phyloP scores from a whole-genome alignment of 2,888 invertebrate species.

The Helleia helle region DNA sequence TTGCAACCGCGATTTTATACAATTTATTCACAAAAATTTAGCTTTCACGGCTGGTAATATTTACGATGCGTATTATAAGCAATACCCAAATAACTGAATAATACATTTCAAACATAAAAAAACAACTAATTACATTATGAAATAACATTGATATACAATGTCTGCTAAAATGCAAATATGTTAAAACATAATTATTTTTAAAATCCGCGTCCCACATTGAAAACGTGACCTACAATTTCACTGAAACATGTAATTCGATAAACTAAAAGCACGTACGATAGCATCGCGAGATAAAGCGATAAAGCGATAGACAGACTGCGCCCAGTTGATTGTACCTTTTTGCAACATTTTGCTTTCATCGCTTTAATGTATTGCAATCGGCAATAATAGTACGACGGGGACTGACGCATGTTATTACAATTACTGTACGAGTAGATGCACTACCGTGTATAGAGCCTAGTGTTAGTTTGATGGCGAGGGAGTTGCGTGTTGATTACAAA shows the following conservation, averaged over 20 bases:
- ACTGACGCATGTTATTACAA: conserved; percentile 17
- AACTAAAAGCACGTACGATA: conserved; percentile 1
- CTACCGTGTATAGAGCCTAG: conserved; percentile 1
- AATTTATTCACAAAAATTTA: too few species aligned
- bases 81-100: too few species aligned
- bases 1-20: too few species aligned
- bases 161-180: not conserved
- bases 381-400: conserved; percentile 16
- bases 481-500: conserved; percentile 10
- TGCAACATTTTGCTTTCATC: conserved; percentile 13
- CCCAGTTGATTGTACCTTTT: conserved; percentile 6
- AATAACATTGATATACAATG: too few species aligned
- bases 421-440: conserved; percentile 15
- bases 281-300: conserved; percentile 1
- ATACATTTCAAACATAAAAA: too few species aligned
- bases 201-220: not conserved
- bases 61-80: too few species aligned
- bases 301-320: not conserved
- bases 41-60: too few species aligned
- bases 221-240: not conserved
- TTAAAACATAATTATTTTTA: not conserved
- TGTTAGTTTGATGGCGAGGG: conserved; percentile 8
- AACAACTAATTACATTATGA: too few species aligned
- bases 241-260: conserved; percentile 3
- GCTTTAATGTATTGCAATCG: conserved; percentile 15